Conservation (phyloP, 2,888 invertebrate genomes). For the Ernsta delagoae region DNA sequence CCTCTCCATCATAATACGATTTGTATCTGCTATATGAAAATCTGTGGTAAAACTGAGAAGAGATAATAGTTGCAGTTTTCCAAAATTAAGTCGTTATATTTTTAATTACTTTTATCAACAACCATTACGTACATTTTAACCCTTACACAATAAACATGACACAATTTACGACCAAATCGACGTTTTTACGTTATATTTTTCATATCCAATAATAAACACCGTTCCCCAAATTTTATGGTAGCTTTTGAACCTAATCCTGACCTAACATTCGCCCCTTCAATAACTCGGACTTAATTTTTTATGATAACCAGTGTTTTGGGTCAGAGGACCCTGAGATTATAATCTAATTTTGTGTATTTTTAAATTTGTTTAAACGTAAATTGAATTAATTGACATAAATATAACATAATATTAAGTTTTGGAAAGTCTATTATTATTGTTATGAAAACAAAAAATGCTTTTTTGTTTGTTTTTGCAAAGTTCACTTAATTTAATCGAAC, state of each 20-base stretch:
- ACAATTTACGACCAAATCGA: constrained; percentile 12
- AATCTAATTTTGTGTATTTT: background rate
- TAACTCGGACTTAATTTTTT: constrained; percentile 33
- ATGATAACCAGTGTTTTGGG: constrained; percentile 37
- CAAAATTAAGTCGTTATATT: too few species aligned
- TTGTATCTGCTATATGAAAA: background rate
- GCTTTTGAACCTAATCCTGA: constrained; percentile 16
- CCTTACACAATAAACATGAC: background rate
- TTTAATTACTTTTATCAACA: too few species aligned
- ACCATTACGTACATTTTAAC: background rate
- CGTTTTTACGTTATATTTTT: constrained; percentile 1
- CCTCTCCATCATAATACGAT: background rate
- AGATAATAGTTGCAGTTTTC: too few species aligned
- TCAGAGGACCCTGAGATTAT: background rate
- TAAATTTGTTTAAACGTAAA: background rate
- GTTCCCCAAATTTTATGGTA: constrained; percentile 10
- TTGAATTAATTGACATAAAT: too few species aligned
- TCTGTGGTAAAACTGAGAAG: too few species aligned
- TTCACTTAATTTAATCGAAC: too few species aligned
- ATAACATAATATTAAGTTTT: too few species aligned
- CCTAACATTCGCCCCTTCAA: constrained; percentile 14
- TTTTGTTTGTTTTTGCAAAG: too few species aligned
- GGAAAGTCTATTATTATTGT: too few species aligned
- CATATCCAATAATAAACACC: constrained; percentile 6
- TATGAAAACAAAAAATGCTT: too few species aligned